These are phyloP conservation scores for Corticium candelabrum DNA, from an alignment of 37 sponge, comb jelly and placozoan genomes.

Conservation along the genomic window DNA sequence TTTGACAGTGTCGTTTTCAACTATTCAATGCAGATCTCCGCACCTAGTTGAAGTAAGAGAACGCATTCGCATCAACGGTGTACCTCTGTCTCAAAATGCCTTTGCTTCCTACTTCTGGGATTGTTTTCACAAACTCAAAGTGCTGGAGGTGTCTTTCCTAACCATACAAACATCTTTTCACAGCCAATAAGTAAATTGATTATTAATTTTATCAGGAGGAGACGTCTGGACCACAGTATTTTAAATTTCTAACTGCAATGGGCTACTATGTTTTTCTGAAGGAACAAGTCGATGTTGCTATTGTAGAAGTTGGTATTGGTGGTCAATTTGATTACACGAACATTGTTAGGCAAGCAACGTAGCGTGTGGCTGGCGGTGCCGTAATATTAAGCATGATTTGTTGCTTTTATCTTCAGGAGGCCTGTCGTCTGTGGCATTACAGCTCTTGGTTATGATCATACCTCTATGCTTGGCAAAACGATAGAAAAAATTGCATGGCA, in stretches of 20 bases:
- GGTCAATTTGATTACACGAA: constrained; percentile 86
- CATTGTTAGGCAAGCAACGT: constrained; percentile 42
- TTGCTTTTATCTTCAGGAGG: constrained; percentile 11
- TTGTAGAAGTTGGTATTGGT: constrained; percentile 96
- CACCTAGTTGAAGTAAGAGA: constrained; percentile 89
- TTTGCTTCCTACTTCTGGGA: constrained; percentile 79
- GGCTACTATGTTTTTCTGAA: constrained; percentile 65
- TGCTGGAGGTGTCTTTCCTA: constrained; percentile 24
- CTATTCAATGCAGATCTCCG: constrained; percentile 76
- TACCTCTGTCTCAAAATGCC: constrained; percentile 46
- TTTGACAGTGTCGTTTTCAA: no score
- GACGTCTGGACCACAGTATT: constrained; percentile 86
- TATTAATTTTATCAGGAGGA: no score
- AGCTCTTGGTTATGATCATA: constrained; percentile 83
- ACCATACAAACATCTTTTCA: no score
- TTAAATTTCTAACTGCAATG: constrained; percentile 73
- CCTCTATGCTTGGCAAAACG: constrained; percentile 69
- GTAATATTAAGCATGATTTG: not conserved
- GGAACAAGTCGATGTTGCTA: constrained; percentile 89
- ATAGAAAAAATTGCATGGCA: constrained; percentile 86
- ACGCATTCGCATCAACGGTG: constrained; percentile 86
- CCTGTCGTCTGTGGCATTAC: constrained; percentile 79
- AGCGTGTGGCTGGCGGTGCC: no score
- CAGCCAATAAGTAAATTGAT: no score
- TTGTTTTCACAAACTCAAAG: constrained; percentile 37